Base-by-base conservation (phyloP, 2,888 invertebrate genomes). In the Mesorhabditis spiculigera region DNA sequence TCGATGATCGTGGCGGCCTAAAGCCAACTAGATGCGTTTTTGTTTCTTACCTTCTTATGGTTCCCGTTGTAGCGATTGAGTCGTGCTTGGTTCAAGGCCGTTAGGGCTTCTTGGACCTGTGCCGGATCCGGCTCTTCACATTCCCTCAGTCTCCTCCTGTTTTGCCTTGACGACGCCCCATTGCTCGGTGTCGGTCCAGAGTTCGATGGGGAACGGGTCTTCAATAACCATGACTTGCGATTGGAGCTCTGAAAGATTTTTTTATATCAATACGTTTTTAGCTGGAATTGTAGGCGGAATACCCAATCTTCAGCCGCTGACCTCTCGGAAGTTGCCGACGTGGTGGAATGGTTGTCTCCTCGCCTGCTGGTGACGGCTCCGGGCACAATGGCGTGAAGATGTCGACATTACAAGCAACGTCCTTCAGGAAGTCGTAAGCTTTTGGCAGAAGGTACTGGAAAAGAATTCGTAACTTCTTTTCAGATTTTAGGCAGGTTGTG, bases 1-100 rank as follows among this genome's bases (percentile, higher is more conserved):
- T 94, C 84, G 70, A 87, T 87, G 6, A 89, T 82, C 73, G 86
- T 86, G 66, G 78, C 72, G 28, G 86, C 78, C 72, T 72, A 8
- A 4, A 63, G 65, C 6, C 65, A 28, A 13, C 10, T 67, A 64
- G 4, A 43, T 28, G n/a, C 6, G 6, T 8, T 28, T 16, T 8
- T 67, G 16, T 28, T 13, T 13, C 2, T 6, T n/a, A 70, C 74
- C 71, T 70, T 77, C 43, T 76, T 73, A 4, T 73, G 16, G 62
- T 85, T 82, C 66, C 84, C 85, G 50, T 73, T 70, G 65, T 73
- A 71, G 44, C 81, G 68, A 1, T 75, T 81, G 43, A 72, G 66
- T 64, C 73, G 75, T 5, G 85, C 84, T 0, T 79, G 82, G 6
- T 75, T 74, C n/a, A 83, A 70, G 3, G 82, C 83, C 16, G 81